Evolutionary conservation across 1,140 invertebrate genomes (phyloP), one percentile per base, ranked within the genome.

Genomic region (Diabrotica undecimpunctata): DNA sequence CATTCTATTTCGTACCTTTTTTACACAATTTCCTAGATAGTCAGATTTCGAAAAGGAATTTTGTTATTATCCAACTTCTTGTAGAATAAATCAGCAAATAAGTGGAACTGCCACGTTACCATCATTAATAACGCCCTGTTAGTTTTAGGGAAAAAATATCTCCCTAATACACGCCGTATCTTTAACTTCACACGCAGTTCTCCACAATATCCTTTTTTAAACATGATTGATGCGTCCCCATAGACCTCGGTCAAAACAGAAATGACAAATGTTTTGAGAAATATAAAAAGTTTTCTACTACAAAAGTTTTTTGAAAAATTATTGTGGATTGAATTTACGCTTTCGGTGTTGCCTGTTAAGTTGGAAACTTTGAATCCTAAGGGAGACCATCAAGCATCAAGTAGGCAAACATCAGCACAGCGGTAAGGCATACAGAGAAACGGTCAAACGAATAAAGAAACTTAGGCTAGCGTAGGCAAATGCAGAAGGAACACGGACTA

Each of bases 261-360:
- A 73, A 75, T 75, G 74, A 75, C 74, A 75, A 75, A 75, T 74
- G 70, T 69, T 64, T 66, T 62, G 39, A 65, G 38, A 73, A 74
- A 74, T 70, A 73, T 66, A 67, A 70, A 72, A 74, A 74, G 64
- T 72, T 73, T 68, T 67, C 66, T 62, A 68, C 68, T 66, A 74
- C 69, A 73, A 75, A 75, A 72, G 72, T 74, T 74, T 74, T 53
- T 68, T 76, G 69, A 74, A 76, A 74, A 74, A 76, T 76, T 76
- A 73, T 73, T 64, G 72, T 64, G 66, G 73, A 76, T 74, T 75
- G 73, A 75, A 74, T 75, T 74, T 75, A 68, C 62, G 64, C 50
- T 52, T 65, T 53, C 35, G 39, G 60, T 54, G 64, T 41, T 61
- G 58, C 35, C 37, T 66, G 70, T 71, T 70, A 70, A 66, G 65